Evolutionary conservation across 2,888 invertebrate species (phyloP), one percentile per base, ranked within the genome.

Genomic region (Papilio demoleus): DNA sequence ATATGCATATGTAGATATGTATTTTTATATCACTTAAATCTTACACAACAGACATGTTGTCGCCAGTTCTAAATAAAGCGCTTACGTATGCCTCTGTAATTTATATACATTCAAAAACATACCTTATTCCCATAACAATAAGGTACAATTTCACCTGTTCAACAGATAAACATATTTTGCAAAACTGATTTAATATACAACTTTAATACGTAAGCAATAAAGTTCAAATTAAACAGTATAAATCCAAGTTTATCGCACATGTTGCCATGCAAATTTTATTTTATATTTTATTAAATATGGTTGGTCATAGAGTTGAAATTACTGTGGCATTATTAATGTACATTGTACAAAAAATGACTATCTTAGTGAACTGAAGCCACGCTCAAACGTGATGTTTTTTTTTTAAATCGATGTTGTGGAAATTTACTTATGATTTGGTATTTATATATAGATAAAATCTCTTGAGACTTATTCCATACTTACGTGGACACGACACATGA

Each of bases 51-150:
- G 80, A 80, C 80, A 65, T 50, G 64, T 36, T 70, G 80, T 77
- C 80, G 77, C 80, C 80, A 64, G 67, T 53, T 61, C 75, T 80
- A 74, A 72, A 76, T 75, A 76, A 77, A 79, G 75, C 62, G 70
- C 73, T 79, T 75, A 75, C 79, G 77, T 73, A 74, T 75, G 69
- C 70, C 59, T n/a, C 45, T 22, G 12, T 34, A 38, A 24, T 42
- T 24, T 58, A 8, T 22, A 60, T 47, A 56, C 50, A 2, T 27
- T 27, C 2, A 47, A 9, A 63, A 12, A 50, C 6, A n/a, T 17
- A 17, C 19, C 34, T 45, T 50, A 63, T n/a, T n/a, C 5, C 5
- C 22, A 14, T 47, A 14, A 2, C 0, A 3, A 1, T 66, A 66
- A 60, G 38, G 38, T 50, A 0, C 19, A 50, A 36, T 38, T 24